Evolutionary conservation across 2,888 invertebrate genomes (phyloP), one percentile per base, ranked within the genome.

Genomic region (Cryptus armator): DNA sequence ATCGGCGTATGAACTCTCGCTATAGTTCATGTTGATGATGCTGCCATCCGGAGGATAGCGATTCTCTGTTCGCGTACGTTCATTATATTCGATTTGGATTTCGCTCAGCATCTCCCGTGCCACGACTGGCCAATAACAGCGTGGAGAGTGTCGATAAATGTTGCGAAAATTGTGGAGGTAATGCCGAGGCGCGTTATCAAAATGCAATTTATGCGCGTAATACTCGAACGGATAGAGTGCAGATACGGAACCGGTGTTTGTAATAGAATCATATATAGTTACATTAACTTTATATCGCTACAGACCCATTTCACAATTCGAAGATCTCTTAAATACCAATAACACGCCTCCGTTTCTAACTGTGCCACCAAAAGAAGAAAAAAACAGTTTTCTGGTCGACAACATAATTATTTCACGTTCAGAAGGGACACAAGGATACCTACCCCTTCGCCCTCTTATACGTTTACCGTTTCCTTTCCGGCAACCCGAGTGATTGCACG

Each of bases 131-230:
- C 32, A 64, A 37, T 37, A 37, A 37, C 78, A 53, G 87, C 87
- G 68, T 90, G 87, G 89, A 86, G 53, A 78, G 59, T 51, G 59
- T 59, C 81, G 89, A 90, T 90, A 89, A 90, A 90, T 87, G 88
- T 81, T 85, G 83, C 75, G 82, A 86, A 62, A 84, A 86, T 87
- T 89, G 87, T 88, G 87, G 86, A 86, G 86, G 89, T 89, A 89
- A 89, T 90, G 77, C 70, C 72, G 72, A 37, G 86, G 87, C 74
- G 83, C 86, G 87, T 90, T 89, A 89, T 90, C 88, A 83, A 89
- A 90, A 89, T 88, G 89, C 89, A 89, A 89, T 90, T 89, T 85
- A 84, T 84, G 75, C 81, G 76, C 71, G 76, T 82, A 78, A 84
- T 77, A 80, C 70, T 66, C 71, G 71, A 19, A 72, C n/a, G 43